Evolutionary conservation across 2,113 vertebrate species (phyloP).

Genomic region (Gymnarchus niloticus): DNA sequence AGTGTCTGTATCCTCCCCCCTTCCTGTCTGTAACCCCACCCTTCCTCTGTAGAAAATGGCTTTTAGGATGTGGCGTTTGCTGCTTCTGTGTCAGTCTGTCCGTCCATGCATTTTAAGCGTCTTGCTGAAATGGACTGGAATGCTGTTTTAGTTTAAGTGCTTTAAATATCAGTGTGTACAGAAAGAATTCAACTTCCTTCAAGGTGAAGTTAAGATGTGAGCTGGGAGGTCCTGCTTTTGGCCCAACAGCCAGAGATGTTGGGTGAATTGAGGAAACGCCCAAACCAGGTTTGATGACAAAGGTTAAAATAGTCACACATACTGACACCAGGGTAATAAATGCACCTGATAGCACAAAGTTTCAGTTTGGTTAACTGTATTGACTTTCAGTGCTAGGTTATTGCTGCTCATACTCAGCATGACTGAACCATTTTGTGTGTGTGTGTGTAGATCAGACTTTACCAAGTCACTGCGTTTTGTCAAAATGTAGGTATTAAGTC

Average conservation of each 20-base stretch:
- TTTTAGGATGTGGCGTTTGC: not conserved
- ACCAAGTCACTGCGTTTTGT: too few relatives aligned
- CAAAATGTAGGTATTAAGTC: too few relatives aligned
- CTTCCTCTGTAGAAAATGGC: not conserved
- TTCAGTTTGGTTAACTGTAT: not conserved
- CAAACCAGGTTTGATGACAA: too few relatives aligned
- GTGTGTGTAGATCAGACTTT: not conserved
- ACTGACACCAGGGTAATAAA: not conserved
- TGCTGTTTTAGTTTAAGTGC: not conserved
- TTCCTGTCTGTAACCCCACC: not conserved
- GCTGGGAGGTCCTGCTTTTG: not conserved
- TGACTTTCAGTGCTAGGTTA: too few relatives aligned
- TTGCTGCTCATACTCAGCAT: not conserved
- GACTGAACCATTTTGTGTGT: not conserved
- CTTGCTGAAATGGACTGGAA: not conserved
- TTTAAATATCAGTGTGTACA: too few relatives aligned
- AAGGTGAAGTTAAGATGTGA: not conserved
- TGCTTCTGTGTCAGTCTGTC: not conserved
- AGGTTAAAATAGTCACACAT: not conserved
- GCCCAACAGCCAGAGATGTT: not conserved
- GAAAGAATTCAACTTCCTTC: too few relatives aligned
- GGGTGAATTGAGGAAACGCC: not conserved
- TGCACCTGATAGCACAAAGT: not conserved
- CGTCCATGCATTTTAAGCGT: not conserved
- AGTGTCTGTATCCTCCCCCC: not conserved